These are phyloP conservation scores for Glaucidium brasilianum DNA, from an alignment of 2,113 vertebrate species.

Conservation along the genomic window DNA sequence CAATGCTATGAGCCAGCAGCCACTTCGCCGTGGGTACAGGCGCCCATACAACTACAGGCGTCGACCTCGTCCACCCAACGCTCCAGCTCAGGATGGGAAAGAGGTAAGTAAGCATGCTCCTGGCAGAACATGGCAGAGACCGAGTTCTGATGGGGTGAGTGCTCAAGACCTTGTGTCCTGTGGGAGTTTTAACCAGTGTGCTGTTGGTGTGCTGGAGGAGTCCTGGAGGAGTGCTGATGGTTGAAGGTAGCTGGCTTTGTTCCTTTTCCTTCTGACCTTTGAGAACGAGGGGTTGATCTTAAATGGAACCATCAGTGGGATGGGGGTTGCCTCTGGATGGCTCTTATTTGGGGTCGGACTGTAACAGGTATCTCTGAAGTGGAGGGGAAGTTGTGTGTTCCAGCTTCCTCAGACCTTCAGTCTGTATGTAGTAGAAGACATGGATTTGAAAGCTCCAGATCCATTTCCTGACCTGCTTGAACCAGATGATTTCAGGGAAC, in stretches of 20 bases:
- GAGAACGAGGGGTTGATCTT: not conserved
- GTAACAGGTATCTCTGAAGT: not conserved
- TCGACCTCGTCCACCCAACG: slow-evolving; percentile 68
- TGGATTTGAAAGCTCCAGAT: not conserved
- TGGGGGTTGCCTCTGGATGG: not conserved
- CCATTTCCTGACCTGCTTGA: not conserved
- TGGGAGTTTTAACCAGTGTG: not conserved
- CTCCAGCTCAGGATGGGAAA: slow-evolving; percentile 73
- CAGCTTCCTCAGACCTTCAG: not conserved
- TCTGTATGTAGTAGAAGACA: not conserved
- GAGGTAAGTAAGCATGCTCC: slow-evolving; percentile 52
- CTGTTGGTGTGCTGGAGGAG: not conserved
- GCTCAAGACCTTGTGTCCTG: not conserved
- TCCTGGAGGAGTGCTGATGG: not conserved
- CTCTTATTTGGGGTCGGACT: not conserved
- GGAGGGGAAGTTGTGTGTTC: not conserved
- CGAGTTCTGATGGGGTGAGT: not conserved
- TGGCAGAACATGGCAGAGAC: not conserved
- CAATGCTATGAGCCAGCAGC: slow-evolving; percentile 62
- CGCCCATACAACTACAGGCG: slow-evolving; percentile 77
- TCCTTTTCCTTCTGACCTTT: not conserved
- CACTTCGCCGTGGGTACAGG: slow-evolving; percentile 74
- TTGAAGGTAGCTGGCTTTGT: not conserved
- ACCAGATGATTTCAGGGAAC: not conserved
- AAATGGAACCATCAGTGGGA: not conserved